A percentile compares a stretch with the other conserved stretches of the same genome.
Evolutionary conservation across 2,797 vertebrate genomes (phyloP).

Genomic region (Myotis pilosus): DNA sequence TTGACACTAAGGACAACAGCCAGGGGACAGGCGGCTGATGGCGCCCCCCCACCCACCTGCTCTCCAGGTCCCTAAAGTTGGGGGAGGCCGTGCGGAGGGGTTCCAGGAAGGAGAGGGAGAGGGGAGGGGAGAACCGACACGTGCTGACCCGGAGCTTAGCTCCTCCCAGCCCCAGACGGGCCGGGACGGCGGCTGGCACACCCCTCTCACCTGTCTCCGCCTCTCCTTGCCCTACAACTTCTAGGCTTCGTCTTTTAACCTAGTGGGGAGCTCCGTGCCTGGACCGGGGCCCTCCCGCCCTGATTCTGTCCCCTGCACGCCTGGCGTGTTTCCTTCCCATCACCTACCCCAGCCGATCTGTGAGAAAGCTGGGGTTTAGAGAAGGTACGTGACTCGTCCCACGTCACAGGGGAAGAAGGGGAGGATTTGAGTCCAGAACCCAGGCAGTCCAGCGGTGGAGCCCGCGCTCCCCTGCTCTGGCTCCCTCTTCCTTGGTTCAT

Average conservation of each 20-base stretch:
- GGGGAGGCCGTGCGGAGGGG: not conserved
- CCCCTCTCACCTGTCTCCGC: not conserved
- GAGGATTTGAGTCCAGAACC: not conserved
- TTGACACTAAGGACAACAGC: not conserved
- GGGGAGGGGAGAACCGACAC: not conserved
- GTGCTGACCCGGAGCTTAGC: not conserved
- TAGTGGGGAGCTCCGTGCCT: not conserved
- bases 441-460: not conserved
- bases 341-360: not conserved
- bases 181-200: not conserved
- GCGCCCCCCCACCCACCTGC: not conserved
- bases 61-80: not conserved
- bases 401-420: too few species aligned
- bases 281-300: not conserved
- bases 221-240: not conserved
- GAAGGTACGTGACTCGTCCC: too few species aligned
- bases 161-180: not conserved
- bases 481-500: not conserved
- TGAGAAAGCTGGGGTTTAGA: not conserved
- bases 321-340: not conserved
- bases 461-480: not conserved
- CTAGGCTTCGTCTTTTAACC: not conserved
- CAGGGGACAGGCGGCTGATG: accelerated
- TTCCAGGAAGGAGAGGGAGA: not conserved
- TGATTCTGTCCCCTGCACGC: not conserved